A percentile compares a stretch with the other conserved stretches of the same genome.
These are phyloP conservation scores for Tetramorium simillimum DNA, from an alignment of 1,140 invertebrate genomes.

Conservation along the genomic window DNA sequence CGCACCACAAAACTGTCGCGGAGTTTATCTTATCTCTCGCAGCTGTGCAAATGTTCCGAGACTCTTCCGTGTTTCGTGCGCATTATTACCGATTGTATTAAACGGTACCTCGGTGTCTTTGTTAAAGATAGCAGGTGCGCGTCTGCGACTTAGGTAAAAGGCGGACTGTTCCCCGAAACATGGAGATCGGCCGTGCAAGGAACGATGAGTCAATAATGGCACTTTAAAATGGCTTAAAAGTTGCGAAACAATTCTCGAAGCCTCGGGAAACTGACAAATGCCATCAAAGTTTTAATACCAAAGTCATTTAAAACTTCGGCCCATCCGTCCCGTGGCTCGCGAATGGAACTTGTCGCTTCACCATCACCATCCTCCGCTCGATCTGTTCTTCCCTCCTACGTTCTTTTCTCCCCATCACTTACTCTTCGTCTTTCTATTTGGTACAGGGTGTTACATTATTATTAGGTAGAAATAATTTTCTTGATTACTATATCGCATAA, in stretches of 20 bases:
- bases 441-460: slow-evolving; percentile 23
- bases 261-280: slow-evolving; percentile 79
- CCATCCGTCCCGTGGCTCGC: slow-evolving; percentile 75
- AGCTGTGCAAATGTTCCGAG: not conserved
- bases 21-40: not conserved
- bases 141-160: not conserved
- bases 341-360: slow-evolving; percentile 73
- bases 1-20: not conserved
- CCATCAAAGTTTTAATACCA: slow-evolving; percentile 82
- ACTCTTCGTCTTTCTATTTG: slow-evolving; percentile 16
- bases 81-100: not conserved
- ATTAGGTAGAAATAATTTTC: not conserved
- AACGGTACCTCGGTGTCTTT: not conserved
- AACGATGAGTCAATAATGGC: slow-evolving; percentile 73
- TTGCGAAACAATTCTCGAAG: slow-evolving; percentile 78
- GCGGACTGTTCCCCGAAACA: slow-evolving; percentile 2
- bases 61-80: slow-evolving; percentile 3
- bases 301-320: slow-evolving; percentile 80
- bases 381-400: slow-evolving; percentile 25
- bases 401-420: slow-evolving; percentile 3
- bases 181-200: slow-evolving; percentile 13
- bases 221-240: slow-evolving; percentile 77
- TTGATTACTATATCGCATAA: not conserved
- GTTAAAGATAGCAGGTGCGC: slow-evolving; percentile 7
- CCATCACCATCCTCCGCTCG: slow-evolving; percentile 38